A percentile compares a stretch with the other conserved stretches of the same genome.
These are phyloP conservation scores for Pteropus alecto DNA, from an alignment of 2,113 vertebrate genomes.

Conservation along the genomic window DNA sequence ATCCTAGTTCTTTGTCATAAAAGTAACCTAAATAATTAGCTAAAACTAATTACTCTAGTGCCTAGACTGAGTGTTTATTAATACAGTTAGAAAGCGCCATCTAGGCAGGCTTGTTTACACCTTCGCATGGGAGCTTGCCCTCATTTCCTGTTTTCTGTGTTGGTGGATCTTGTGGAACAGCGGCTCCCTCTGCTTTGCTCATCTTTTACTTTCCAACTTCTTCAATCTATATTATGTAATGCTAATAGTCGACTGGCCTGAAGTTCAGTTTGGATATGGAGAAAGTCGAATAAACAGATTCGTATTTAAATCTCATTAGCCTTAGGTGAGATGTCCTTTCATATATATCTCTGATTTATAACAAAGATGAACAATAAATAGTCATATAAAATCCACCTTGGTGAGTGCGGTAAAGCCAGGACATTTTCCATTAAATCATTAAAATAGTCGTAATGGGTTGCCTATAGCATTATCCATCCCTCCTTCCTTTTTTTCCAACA, in stretches of 20 bases:
- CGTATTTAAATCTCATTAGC: not conserved
- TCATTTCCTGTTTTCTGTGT: not conserved
- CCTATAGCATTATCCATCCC: not conserved
- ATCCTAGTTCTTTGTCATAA: not conserved
- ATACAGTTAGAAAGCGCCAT: not conserved
- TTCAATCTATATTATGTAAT: not conserved
- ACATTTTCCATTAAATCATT: not conserved
- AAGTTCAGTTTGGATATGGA: not conserved
- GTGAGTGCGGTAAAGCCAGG: not conserved
- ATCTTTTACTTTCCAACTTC: not conserved
- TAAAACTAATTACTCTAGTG: not conserved
- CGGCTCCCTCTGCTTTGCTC: not conserved
- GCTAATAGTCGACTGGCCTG: not conserved
- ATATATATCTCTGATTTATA: not conserved
- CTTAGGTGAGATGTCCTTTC: not conserved
- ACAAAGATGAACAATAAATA: not conserved
- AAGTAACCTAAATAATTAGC: not conserved
- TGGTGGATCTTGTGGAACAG: not conserved
- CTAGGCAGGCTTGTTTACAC: not conserved
- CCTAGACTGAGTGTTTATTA: not conserved
- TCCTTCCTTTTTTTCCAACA: not conserved
- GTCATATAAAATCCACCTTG: not conserved
- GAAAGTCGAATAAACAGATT: conserved; percentile 2
- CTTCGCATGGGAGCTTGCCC: not conserved
- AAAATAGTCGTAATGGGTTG: not conserved